These are phyloP conservation scores for Sapajus apella DNA, from an alignment of 2,113 vertebrate species.

Conservation along the genomic window DNA sequence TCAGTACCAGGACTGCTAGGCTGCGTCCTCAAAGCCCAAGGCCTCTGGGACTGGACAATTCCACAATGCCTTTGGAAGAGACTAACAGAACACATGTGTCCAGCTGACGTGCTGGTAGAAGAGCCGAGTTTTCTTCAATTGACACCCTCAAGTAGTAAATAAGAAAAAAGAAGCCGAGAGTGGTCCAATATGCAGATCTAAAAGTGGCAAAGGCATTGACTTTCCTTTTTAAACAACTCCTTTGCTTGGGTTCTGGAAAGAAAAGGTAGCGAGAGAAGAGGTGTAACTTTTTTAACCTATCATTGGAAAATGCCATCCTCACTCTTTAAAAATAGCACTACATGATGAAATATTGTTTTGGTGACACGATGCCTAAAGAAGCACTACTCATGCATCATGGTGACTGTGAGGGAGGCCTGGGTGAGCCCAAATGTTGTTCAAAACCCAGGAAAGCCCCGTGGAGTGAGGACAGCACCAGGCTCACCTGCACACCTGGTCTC, in stretches of 20 bases:
- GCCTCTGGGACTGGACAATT: background rate
- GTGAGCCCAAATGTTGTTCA: background rate
- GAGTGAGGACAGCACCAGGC: rapidly evolving
- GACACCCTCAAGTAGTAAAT: conserved; percentile 39
- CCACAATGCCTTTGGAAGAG: background rate
- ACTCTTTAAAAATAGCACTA: background rate
- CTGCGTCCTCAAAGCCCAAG: conserved; percentile 32
- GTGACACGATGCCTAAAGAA: background rate
- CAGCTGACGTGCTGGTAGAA: background rate
- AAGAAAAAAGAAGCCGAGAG: conserved; percentile 29
- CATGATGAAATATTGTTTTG: background rate
- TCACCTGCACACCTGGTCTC: background rate
- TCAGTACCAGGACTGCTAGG: conserved; percentile 3
- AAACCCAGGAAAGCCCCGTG: background rate
- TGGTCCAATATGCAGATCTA: background rate
- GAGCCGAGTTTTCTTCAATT: conserved; percentile 7
- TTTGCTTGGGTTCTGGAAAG: background rate
- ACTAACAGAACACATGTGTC: background rate
- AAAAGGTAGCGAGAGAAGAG: background rate
- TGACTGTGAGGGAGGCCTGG: background rate
- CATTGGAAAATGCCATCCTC: conserved; percentile 7
- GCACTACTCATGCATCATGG: too few relatives aligned
- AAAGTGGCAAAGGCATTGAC: background rate
- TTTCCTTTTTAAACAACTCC: background rate
- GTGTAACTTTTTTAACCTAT: background rate